Percentiles rank a stretch among this genome's conserved stretches.
Conservation (phyloP, 2,113 vertebrate species). For the Oenanthe melanoleuca region DNA sequence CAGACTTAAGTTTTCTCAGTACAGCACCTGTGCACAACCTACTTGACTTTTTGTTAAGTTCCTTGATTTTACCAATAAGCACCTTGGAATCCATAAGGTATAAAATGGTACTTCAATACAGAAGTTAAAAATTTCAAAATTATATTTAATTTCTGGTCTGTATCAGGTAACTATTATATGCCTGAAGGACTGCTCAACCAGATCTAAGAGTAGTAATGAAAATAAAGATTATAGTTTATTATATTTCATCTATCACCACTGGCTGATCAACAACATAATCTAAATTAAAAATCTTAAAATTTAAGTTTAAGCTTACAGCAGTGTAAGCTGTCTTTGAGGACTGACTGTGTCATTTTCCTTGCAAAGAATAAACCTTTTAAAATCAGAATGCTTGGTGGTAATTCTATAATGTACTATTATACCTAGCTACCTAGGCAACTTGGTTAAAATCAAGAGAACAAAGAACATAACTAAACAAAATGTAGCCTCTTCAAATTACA, state of each 20-base stretch:
- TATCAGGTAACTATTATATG: background rate
- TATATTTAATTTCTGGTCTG: background rate
- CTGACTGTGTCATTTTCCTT: background rate
- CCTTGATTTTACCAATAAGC: background rate
- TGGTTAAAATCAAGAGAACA: background rate
- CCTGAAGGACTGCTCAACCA: background rate
- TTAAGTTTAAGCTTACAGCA: background rate
- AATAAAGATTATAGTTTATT: background rate
- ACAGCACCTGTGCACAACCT: background rate
- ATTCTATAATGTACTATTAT: background rate
- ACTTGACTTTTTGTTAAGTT: background rate
- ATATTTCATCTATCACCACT: background rate
- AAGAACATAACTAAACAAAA: background rate
- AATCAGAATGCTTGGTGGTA: background rate
- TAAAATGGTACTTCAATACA: background rate
- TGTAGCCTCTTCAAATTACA: background rate
- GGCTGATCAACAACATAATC: background rate
- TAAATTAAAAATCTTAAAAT: background rate
- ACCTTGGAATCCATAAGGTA: background rate
- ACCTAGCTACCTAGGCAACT: background rate
- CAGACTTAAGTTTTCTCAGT: background rate
- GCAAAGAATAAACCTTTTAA: background rate
- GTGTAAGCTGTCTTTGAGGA: background rate
- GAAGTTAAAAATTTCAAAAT: background rate
- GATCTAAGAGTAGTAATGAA: background rate